phyloP scores from a whole-genome alignment of 35 echinoderm and acorn worm species.

The Apostichopus parvimensis region DNA sequence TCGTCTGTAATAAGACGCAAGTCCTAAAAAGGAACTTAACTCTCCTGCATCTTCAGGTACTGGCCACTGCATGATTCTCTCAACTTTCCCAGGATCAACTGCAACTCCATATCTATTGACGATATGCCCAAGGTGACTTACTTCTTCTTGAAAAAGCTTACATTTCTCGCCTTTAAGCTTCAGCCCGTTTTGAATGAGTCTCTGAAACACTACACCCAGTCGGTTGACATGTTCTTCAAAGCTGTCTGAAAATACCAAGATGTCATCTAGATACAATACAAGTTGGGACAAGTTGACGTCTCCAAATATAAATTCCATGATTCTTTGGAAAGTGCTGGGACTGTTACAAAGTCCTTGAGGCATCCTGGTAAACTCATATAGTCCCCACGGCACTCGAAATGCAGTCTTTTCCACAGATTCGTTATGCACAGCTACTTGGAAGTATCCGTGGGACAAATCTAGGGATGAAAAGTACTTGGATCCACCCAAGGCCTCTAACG shows the following conservation, averaged over 20 bases:
- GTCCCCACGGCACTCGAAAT: background rate
- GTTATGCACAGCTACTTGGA: background rate
- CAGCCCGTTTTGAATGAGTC: slow-evolving; percentile 44
- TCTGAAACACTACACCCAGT: slow-evolving; percentile 35
- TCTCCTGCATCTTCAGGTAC: slow-evolving; percentile 24
- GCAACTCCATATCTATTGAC: slow-evolving; percentile 37
- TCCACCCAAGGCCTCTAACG: background rate
- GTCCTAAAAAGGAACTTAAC: slow-evolving; percentile 58
- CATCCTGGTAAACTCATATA: slow-evolving; percentile 7
- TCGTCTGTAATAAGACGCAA: slow-evolving; percentile 58
- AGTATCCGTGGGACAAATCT: slow-evolving; percentile 20
- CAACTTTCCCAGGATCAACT: slow-evolving; percentile 57
- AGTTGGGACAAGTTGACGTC: slow-evolving; percentile 27
- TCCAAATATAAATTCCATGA: slow-evolving; percentile 60
- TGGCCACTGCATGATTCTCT: slow-evolving; percentile 44
- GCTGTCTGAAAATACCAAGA: slow-evolving; percentile 57
- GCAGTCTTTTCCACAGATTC: background rate
- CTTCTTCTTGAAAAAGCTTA: slow-evolving; percentile 44
- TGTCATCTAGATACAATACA: slow-evolving; percentile 61
- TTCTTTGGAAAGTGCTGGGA: slow-evolving; percentile 40
- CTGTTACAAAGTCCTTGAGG: slow-evolving; percentile 34
- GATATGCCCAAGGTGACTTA: slow-evolving; percentile 63
- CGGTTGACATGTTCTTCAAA: slow-evolving; percentile 55
- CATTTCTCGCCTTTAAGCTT: slow-evolving; percentile 71
- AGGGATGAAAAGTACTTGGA: slow-evolving; percentile 5